Conservation (phyloP, 2,888 invertebrate species). For the Volucella inflata region DNA sequence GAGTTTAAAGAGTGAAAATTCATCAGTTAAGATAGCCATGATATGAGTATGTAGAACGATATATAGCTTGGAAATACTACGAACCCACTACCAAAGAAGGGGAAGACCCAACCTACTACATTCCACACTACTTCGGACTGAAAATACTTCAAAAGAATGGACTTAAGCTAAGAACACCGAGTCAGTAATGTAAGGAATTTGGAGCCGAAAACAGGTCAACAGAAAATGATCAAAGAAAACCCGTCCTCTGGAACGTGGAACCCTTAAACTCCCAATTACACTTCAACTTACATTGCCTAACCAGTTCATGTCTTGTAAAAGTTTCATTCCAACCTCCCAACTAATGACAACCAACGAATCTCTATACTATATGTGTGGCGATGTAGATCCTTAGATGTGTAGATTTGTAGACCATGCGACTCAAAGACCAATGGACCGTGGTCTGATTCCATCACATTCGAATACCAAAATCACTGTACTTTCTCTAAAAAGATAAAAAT, state of each 20-base stretch:
- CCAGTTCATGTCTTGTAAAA: slow-evolving; percentile 32
- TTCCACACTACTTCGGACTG: too few relatives aligned
- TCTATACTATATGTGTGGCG: neutral
- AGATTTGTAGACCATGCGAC: neutral
- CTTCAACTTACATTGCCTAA: slow-evolving; percentile 30
- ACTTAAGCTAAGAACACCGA: too few relatives aligned
- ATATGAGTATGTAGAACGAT: too few relatives aligned
- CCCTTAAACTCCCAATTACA: slow-evolving; percentile 47
- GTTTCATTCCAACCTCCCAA: slow-evolving; percentile 5
- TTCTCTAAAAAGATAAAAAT: slow-evolving; percentile 74
- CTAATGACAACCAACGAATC: slow-evolving; percentile 39
- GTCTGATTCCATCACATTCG: slow-evolving; percentile 57
- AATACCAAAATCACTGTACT: slow-evolving; percentile 61
- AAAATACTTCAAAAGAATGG: too few relatives aligned
- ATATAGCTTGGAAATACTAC: too few relatives aligned
- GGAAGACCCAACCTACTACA: too few relatives aligned
- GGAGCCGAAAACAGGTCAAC: neutral
- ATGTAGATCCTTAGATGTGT: neutral
- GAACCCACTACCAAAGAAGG: too few relatives aligned
- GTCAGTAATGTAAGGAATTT: too few relatives aligned
- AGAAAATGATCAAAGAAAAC: neutral
- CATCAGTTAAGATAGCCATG: too few relatives aligned
- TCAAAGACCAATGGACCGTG: slow-evolving; percentile 11
- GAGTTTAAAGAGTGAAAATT: too few relatives aligned
- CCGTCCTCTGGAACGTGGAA: slow-evolving; percentile 22